A percentile compares a stretch with the other conserved stretches of the same genome.
Evolutionary conservation across 1,140 invertebrate genomes (phyloP).

Genomic region (Druon quercuslanigerum): DNA sequence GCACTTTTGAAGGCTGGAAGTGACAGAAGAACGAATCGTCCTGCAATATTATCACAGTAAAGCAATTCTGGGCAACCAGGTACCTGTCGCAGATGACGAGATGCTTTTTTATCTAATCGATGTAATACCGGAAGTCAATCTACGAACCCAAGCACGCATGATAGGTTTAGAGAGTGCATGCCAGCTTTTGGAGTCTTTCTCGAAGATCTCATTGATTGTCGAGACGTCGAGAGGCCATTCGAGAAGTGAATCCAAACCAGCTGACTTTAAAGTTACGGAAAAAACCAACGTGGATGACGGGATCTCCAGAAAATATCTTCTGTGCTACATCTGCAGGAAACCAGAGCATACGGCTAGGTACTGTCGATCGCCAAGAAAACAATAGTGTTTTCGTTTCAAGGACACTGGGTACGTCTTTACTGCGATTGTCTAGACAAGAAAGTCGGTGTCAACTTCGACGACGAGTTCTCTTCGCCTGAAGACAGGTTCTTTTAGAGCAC

Average conservation of each 20-base stretch:
- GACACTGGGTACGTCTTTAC: too few relatives aligned
- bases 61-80: constrained; percentile 40
- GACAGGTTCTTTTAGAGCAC: too few relatives aligned
- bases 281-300: background rate
- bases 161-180: background rate
- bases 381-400: too few relatives aligned
- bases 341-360: too few relatives aligned
- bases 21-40: constrained; percentile 40
- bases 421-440: too few relatives aligned
- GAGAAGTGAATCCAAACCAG: background rate
- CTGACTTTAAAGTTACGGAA: background rate
- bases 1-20: constrained; percentile 36
- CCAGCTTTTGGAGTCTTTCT: background rate
- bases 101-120: too few relatives aligned
- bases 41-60: constrained; percentile 49
- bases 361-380: too few relatives aligned
- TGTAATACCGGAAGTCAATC: too few relatives aligned
- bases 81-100: constrained; percentile 46
- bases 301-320: background rate
- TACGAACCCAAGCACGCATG: constrained; percentile 43
- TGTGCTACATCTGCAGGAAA: background rate
- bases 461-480: too few relatives aligned
- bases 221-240: too few relatives aligned
- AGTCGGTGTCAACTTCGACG: too few relatives aligned
- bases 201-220: too few relatives aligned